Conservation (phyloP, 2,888 invertebrate species). For the Pammene fasciana region DNA sequence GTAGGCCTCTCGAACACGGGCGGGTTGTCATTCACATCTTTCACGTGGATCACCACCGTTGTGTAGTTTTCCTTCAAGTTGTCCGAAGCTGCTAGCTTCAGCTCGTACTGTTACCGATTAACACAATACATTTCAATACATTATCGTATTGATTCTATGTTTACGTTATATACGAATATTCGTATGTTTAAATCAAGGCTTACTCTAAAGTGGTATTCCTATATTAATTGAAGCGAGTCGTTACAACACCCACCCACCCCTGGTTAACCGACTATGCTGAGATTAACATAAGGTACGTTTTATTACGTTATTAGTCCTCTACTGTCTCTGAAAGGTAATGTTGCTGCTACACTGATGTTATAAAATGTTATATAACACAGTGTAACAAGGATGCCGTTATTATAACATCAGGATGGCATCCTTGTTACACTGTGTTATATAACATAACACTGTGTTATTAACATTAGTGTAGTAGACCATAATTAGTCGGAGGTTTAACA, state of each 20-base stretch:
- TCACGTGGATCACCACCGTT: conserved; percentile 97
- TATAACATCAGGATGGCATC: too few relatives aligned
- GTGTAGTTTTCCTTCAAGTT: conserved; percentile 99
- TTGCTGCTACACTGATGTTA: too few relatives aligned
- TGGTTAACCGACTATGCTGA: neutral
- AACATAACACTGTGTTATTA: too few relatives aligned
- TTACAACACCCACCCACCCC: neutral
- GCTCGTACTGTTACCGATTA: conserved; percentile 89
- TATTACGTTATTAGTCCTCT: neutral
- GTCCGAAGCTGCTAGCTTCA: conserved; percentile 96
- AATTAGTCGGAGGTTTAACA: neutral
- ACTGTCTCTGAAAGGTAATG: neutral
- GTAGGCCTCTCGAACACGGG: conserved; percentile 97
- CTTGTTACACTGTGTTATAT: too few relatives aligned
- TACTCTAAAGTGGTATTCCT: neutral
- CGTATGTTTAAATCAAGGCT: neutral
- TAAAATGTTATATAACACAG: too few relatives aligned
- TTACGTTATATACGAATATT: neutral
- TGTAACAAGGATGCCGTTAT: too few relatives aligned
- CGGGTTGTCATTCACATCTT: conserved; percentile 99
- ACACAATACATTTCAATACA: conserved; percentile 42
- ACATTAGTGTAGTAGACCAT: neutral
- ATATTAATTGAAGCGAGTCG: neutral
- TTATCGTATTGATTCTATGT: neutral
- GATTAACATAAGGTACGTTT: conserved; percentile 5